phyloP scores from a whole-genome alignment of 2,797 vertebrate genomes.

The Mormyrus proboscirostris region DNA sequence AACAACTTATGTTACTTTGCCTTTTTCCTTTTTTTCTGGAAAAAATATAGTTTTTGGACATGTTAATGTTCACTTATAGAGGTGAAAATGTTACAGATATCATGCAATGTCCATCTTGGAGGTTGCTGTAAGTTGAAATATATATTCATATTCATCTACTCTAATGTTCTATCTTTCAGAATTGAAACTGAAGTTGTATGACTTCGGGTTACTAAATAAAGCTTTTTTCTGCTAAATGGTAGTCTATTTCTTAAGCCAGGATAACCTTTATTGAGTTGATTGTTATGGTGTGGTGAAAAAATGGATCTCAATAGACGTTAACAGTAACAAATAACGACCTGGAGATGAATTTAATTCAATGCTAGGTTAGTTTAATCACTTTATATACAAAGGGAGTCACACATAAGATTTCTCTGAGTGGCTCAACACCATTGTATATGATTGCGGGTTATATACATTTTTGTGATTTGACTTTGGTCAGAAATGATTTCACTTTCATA shows the following conservation, averaged over 20 bases:
- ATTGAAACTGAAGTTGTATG: slow-evolving; percentile 48
- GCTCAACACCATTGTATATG: background rate
- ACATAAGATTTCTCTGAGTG: background rate
- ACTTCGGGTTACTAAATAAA: slow-evolving; percentile 62
- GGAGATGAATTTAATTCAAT: background rate
- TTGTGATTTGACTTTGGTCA: background rate
- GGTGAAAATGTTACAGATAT: slow-evolving; percentile 36
- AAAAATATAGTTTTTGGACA: slow-evolving; percentile 35
- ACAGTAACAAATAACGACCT: background rate
- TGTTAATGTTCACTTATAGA: slow-evolving; percentile 41
- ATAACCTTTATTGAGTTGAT: background rate
- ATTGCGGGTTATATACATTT: background rate
- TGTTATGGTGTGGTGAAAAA: background rate
- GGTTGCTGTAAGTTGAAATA: slow-evolving; percentile 50
- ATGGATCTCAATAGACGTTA: background rate
- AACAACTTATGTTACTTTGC: slow-evolving; percentile 36
- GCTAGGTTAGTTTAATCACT: background rate
- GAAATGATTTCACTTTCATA: background rate
- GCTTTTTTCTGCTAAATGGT: slow-evolving; percentile 54
- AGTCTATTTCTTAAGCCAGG: background rate
- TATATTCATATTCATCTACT: slow-evolving; percentile 56
- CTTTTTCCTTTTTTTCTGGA: slow-evolving; percentile 28
- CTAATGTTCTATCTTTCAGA: slow-evolving; percentile 48
- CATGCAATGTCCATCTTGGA: slow-evolving; percentile 36
- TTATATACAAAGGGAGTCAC: background rate